Base-by-base conservation (phyloP, 2,797 vertebrate species). In the Babyrousa celebensis region DNA sequence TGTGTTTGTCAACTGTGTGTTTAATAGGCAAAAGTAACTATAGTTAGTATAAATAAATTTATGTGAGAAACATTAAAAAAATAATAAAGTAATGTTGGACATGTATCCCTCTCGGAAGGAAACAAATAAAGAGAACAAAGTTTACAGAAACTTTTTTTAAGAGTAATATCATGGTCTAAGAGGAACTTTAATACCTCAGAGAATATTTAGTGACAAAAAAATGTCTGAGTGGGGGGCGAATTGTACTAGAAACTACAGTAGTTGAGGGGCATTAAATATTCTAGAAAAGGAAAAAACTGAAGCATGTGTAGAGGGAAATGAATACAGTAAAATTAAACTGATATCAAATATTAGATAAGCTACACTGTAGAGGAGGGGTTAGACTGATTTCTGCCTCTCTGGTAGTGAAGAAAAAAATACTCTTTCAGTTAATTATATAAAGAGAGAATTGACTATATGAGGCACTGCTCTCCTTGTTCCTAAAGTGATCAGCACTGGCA, bases 281-380 rank as follows among this genome's bases (percentile, higher is more conserved):
- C 25, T 87, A 93, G 12, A 87, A 94, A 58, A 86, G 8, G 18
- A 48, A 60, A 84, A 87, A 27, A 3, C n/a, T 58, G 29, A 95
- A 91, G 25, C 77, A 77, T 40, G 4, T 16, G 52, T 54, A 17
- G 80, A 89, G 16, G 10, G 67, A 88, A 1, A 88, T 52, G 1
- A 43, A 77, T 71, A 32, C n/a, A 85, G 25, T 29, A 85, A 87
- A 71, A 63, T 83, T 48, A 71, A 71, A 29, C 23, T 29, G 8
- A 25, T 36, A 92, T 93, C 62, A 75, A 71, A 72, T 54, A 85
- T 72, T 82, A 67, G 14, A 54, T 43, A 32, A 84, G 8, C 23
- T 17, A 11, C 48, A 91, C 18, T 70, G n/a, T n/a, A 18, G 67
- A 70, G 23, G 25, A 71, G 3, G 54, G 11, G 29, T 63, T 77